Conservation (phyloP, 2,113 vertebrate species). For the Neodontobutis hainanensis region DNA sequence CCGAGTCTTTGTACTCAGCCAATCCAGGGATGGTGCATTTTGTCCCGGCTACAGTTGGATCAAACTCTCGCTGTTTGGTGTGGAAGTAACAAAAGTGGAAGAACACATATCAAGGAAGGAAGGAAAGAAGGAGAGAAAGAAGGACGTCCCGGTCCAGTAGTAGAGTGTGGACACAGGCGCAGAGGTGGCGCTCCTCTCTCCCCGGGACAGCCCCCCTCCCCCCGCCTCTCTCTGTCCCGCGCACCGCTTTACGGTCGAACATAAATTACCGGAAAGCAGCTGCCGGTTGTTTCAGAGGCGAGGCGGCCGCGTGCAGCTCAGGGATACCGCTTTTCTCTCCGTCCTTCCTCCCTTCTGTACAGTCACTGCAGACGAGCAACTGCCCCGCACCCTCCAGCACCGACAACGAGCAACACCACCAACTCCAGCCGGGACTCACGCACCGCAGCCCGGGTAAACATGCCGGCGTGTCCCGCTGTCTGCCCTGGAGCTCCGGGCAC, state of each 20-base stretch:
- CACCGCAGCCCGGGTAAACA: slow-evolving; percentile 45
- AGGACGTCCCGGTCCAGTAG: slow-evolving; percentile 36
- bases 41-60: slow-evolving; percentile 16
- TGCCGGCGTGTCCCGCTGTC: slow-evolving; percentile 39
- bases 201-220: slow-evolving; percentile 38
- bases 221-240: slow-evolving; percentile 20
- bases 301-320: slow-evolving; percentile 57
- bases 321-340: slow-evolving; percentile 41
- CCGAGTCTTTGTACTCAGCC: too few relatives aligned
- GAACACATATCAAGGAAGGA: background rate
- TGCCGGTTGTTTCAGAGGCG: slow-evolving; percentile 59
- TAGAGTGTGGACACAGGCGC: slow-evolving; percentile 26
- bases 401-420: slow-evolving; percentile 40
- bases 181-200: slow-evolving; percentile 53
- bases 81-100: too few relatives aligned
- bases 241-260: slow-evolving; percentile 34
- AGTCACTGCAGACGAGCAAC: slow-evolving; percentile 28
- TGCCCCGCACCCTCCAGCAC: slow-evolving; percentile 45
- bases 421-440: slow-evolving; percentile 47
- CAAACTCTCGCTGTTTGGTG: background rate
- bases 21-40: slow-evolving; percentile 35
- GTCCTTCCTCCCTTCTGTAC: background rate
- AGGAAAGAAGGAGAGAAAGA: slow-evolving; percentile 9
- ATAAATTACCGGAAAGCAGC: slow-evolving; percentile 64
- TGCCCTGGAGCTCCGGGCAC: slow-evolving; percentile 16